These are phyloP conservation scores for Casuarius casuarius DNA, from an alignment of 2,113 vertebrate genomes.

Conservation along the genomic window DNA sequence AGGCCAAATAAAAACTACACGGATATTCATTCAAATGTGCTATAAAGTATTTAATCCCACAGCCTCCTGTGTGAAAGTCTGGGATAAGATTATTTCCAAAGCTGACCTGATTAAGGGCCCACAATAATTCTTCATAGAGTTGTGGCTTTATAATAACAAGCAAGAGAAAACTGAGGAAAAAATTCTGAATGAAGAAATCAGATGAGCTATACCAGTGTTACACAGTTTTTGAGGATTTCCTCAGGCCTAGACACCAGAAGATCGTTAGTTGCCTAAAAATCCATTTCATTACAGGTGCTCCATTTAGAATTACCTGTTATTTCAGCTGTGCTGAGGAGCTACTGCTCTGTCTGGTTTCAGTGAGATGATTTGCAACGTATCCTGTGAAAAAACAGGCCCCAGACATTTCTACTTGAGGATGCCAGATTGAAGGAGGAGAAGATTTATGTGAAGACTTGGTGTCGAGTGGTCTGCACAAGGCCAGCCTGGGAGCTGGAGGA, in stretches of 20 bases:
- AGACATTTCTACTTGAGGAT: neutral
- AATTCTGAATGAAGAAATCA: neutral
- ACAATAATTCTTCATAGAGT: neutral
- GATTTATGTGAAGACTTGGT: neutral
- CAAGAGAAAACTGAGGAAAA: neutral
- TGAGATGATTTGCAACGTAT: neutral
- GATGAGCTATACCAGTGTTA: neutral
- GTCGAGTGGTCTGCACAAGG: neutral
- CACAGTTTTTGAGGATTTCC: neutral
- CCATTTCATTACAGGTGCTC: neutral
- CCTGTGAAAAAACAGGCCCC: neutral
- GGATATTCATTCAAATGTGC: neutral
- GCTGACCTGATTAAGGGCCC: neutral
- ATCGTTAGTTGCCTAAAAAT: neutral
- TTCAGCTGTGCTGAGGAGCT: neutral
- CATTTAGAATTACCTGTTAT: neutral
- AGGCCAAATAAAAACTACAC: neutral
- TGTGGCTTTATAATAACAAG: neutral
- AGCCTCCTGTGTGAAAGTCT: neutral
- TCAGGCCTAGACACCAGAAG: neutral
- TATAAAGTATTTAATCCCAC: neutral
- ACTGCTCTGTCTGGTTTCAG: neutral
- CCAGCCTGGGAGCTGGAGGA: neutral
- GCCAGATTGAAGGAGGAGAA: neutral
- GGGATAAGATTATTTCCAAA: neutral